phyloP scores from a whole-genome alignment of 2,113 vertebrate genomes.

The Eidolon helvum region DNA sequence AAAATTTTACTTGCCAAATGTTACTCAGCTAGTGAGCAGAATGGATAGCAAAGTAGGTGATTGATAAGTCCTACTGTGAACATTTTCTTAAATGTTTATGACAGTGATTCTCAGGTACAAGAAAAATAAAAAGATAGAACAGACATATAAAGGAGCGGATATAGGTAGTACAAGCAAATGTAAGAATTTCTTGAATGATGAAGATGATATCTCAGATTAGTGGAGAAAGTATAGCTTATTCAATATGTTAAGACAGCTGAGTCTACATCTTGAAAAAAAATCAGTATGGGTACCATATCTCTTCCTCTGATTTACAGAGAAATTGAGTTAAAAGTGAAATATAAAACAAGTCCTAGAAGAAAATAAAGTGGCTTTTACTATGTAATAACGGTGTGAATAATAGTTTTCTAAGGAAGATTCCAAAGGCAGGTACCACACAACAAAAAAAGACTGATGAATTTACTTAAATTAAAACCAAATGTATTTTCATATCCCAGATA shows the following conservation, averaged over 20 bases:
- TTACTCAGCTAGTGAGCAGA: neutral
- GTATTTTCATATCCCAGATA: neutral
- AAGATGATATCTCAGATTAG: neutral
- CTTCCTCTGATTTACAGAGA: neutral
- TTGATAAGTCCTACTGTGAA: neutral
- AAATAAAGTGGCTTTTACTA: neutral
- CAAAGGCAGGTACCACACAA: neutral
- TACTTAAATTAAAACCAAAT: conserved; percentile 21
- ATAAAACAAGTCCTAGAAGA: neutral
- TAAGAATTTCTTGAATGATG: neutral
- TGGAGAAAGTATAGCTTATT: neutral
- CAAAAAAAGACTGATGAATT: neutral
- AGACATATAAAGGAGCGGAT: neutral
- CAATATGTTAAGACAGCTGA: neutral
- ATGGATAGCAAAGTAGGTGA: neutral
- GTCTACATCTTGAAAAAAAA: neutral
- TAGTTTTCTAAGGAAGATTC: neutral
- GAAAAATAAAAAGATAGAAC: neutral
- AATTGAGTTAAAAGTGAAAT: neutral
- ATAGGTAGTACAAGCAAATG: neutral
- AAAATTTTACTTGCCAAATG: neutral
- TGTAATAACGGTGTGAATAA: neutral
- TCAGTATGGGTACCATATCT: neutral
- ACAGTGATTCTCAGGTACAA: neutral
- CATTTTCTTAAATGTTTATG: neutral